phyloP scores from a whole-genome alignment of 1,140 invertebrate genomes.

The Heliconius eleuchia region DNA sequence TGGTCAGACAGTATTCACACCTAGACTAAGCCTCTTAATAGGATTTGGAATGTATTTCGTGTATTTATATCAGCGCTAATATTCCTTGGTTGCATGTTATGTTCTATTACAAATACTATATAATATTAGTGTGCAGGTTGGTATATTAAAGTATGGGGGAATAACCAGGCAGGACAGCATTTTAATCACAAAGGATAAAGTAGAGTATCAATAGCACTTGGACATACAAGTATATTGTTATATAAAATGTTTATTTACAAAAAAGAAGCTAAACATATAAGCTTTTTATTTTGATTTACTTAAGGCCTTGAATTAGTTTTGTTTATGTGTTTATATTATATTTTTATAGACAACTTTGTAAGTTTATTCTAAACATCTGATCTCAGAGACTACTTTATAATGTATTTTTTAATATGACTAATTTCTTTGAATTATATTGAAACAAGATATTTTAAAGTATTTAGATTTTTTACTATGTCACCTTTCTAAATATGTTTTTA shows the following conservation, averaged over 20 bases:
- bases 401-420: no score
- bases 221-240: not conserved
- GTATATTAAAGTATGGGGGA: not conserved
- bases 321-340: not conserved
- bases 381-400: no score
- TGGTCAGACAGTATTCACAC: constrained; percentile 15
- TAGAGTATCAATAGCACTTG: no score
- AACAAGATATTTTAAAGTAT: no score
- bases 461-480: not conserved
- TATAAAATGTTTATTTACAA: no score
- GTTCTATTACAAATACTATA: not conserved
- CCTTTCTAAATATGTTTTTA: not conserved
- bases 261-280: not conserved
- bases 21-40: constrained; percentile 27
- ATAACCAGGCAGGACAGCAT: not conserved
- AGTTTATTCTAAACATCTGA: no score
- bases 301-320: no score
- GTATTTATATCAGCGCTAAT: constrained; percentile 24
- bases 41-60: constrained; percentile 30
- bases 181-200: not conserved
- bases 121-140: not conserved
- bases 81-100: constrained; percentile 11
- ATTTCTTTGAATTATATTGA: no score
- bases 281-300: not conserved
- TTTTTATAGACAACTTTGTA: no score